phyloP scores from a whole-genome alignment of 2,113 vertebrate genomes.

The Erpornis zantholeuca region DNA sequence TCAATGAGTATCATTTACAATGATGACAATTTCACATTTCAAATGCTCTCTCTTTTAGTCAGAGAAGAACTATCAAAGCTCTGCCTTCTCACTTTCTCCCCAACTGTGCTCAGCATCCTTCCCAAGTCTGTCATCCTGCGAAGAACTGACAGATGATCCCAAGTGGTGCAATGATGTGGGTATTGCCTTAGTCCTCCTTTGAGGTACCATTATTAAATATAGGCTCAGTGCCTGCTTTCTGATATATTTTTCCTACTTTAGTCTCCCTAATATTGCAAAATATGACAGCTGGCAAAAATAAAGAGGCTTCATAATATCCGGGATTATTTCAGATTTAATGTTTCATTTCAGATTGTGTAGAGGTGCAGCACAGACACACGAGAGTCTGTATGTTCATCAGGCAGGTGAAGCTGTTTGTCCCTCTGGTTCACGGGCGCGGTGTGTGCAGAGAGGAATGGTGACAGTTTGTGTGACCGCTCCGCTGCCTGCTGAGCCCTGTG shows the following conservation, averaged over 20 bases:
- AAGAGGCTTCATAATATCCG: neutral
- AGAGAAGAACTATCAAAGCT: neutral
- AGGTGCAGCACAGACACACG: rapidly evolving
- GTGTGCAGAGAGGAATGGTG: neutral
- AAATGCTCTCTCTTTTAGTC: neutral
- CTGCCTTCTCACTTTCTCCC: neutral
- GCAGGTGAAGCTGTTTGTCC: neutral
- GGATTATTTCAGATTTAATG: neutral
- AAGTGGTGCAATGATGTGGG: neutral
- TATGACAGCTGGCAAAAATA: neutral
- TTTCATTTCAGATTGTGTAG: neutral
- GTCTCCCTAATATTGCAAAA: neutral
- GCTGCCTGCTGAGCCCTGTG: rapidly evolving
- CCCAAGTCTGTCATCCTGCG: neutral
- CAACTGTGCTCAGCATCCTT: neutral
- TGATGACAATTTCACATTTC: neutral
- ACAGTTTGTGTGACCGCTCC: neutral
- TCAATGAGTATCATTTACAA: neutral
- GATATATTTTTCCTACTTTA: neutral
- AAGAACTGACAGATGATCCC: neutral
- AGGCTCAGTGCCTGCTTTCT: neutral
- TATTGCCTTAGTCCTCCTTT: neutral
- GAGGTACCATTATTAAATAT: neutral
- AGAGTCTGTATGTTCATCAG: neutral
- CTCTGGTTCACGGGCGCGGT: neutral